Conservation (phyloP, 2,797 vertebrate genomes). For the Lepidocolaptes lacrymiger region DNA sequence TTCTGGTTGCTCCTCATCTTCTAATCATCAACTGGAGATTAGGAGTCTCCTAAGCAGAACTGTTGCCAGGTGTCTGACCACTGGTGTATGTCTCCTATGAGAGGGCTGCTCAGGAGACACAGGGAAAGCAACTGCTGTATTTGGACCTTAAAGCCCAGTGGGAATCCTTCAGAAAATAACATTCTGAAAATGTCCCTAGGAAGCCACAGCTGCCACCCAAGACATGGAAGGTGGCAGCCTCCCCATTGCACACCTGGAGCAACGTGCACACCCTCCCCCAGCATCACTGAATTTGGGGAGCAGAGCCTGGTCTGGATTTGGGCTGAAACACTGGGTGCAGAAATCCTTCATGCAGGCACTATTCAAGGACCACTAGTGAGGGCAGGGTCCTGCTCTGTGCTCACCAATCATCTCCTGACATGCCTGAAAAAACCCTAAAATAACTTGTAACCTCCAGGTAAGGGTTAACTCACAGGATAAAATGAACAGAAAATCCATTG, state of each 20-base stretch:
- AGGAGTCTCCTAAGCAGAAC: background rate
- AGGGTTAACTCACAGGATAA: constrained; percentile 15
- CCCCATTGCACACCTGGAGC: background rate
- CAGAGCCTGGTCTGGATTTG: background rate
- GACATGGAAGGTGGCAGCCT: background rate
- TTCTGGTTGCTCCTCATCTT: background rate
- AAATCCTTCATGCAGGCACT: background rate
- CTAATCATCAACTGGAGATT: background rate
- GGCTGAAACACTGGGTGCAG: background rate
- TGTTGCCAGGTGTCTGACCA: background rate
- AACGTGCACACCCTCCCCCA: accelerated
- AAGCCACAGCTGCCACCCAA: accelerated
- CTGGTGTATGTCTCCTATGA: accelerated
- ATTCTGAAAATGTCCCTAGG: background rate
- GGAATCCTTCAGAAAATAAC: background rate
- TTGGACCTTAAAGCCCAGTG: background rate
- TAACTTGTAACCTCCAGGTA: background rate
- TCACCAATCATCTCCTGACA: background rate
- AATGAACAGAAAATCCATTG: constrained; percentile 22
- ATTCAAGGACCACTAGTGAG: background rate
- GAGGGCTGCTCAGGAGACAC: background rate
- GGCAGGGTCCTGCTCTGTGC: background rate
- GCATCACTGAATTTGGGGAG: background rate
- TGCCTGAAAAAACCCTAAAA: background rate
- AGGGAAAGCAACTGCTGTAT: background rate